Conservation (phyloP, 2,113 vertebrate genomes). For the Oenanthe melanoleuca region DNA sequence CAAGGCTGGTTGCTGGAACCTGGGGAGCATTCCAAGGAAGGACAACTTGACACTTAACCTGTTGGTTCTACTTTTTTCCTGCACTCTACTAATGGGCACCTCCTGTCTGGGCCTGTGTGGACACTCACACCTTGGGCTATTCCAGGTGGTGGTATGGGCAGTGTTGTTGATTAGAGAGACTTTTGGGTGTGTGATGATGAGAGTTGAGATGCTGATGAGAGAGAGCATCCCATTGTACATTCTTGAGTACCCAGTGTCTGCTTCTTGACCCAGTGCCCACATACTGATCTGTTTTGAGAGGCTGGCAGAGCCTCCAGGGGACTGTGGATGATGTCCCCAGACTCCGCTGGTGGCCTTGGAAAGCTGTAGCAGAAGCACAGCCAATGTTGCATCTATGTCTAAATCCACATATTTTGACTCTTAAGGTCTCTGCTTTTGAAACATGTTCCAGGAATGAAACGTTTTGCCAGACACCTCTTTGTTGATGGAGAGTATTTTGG, state of each 20-base stretch:
- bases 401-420: slow-evolving; percentile 32
- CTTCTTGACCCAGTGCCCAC: not conserved
- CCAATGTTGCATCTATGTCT: slow-evolving; percentile 29
- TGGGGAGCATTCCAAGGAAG: not conserved
- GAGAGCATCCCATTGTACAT: not conserved
- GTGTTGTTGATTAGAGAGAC: not conserved
- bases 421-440: not conserved
- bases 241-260: not conserved
- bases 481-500: not conserved
- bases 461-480: not conserved
- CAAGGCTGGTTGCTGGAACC: not conserved
- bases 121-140: not conserved
- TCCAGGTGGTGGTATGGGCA: not conserved
- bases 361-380: rapidly evolving
- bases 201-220: not conserved
- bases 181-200: not conserved
- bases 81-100: rapidly evolving
- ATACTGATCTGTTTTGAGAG: not conserved
- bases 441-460: not conserved
- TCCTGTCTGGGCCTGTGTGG: not conserved
- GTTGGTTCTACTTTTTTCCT: not conserved
- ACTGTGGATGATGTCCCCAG: not conserved
- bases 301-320: not conserved
- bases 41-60: not conserved
- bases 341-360: not conserved